phyloP scores from a whole-genome alignment of 2,113 vertebrate genomes.

The Scatophagus argus region DNA sequence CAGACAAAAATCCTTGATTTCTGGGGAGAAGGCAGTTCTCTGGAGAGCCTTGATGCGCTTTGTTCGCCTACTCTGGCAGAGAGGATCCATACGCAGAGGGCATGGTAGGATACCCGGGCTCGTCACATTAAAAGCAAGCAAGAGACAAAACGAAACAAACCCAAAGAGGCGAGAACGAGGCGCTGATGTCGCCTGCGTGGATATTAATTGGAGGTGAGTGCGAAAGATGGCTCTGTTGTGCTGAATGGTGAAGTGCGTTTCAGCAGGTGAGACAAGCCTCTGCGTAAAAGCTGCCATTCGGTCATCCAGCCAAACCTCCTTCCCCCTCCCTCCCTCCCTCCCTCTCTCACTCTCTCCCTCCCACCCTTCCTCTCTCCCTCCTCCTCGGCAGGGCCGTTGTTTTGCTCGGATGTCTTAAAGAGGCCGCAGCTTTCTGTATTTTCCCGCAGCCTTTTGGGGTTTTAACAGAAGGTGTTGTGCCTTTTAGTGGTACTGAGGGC shows the following conservation, averaged over 20 bases:
- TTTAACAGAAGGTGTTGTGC: not conserved
- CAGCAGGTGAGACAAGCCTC: slow-evolving; percentile 84
- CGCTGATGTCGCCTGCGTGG: slow-evolving; percentile 62
- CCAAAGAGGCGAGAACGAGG: slow-evolving; percentile 56
- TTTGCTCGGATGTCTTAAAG: slow-evolving; percentile 84
- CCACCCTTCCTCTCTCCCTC: not conserved
- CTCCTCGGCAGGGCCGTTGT: slow-evolving; percentile 66
- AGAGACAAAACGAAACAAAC: slow-evolving; percentile 38
- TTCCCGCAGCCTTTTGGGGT: slow-evolving; percentile 11
- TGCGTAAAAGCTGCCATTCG: slow-evolving; percentile 82
- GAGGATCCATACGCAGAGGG: slow-evolving; percentile 50
- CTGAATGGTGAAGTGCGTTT: slow-evolving; percentile 77
- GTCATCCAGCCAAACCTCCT: slow-evolving; percentile 80
- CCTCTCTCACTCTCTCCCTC: not conserved
- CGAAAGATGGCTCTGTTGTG: slow-evolving; percentile 62
- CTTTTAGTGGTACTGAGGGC: slow-evolving; percentile 29
- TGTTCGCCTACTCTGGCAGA: slow-evolving; percentile 67
- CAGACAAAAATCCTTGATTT: slow-evolving; percentile 64
- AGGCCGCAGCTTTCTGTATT: slow-evolving; percentile 72
- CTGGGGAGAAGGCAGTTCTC: slow-evolving; percentile 55
- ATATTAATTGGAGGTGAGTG: slow-evolving; percentile 75
- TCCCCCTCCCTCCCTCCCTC: slow-evolving; percentile 24
- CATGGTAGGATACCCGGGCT: slow-evolving; percentile 33
- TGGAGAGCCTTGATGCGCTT: slow-evolving; percentile 69
- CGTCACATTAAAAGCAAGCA: slow-evolving; percentile 34